Evolutionary conservation across 1,140 invertebrate genomes (phyloP).

Genomic region (Saccostrea cuccullata): DNA sequence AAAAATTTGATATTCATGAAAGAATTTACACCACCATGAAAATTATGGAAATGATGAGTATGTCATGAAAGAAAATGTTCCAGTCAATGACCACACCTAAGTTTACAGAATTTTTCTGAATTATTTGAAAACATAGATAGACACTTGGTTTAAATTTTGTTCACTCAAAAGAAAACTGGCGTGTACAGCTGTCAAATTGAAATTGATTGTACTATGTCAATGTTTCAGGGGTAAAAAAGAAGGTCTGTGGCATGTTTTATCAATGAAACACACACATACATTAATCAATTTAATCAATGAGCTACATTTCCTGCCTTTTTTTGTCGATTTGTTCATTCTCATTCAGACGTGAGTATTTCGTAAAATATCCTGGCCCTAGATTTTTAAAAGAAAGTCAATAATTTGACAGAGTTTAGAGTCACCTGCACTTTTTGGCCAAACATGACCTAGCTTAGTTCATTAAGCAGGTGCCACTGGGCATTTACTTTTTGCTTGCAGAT

Average conservation of each 20-base stretch:
- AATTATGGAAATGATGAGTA: background rate
- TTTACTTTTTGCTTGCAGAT: background rate
- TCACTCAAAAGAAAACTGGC: background rate
- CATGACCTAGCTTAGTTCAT: slow-evolving; percentile 13
- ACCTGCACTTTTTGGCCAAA: background rate
- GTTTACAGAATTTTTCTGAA: background rate
- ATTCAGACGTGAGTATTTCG: background rate
- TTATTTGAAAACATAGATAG: background rate
- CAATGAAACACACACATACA: slow-evolving; percentile 23
- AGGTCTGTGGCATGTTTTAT: background rate
- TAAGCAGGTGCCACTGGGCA: background rate
- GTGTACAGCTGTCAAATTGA: slow-evolving; percentile 19
- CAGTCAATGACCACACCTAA: background rate
- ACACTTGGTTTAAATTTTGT: background rate
- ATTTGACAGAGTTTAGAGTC: background rate
- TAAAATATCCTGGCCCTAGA: background rate
- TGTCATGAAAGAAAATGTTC: slow-evolving; percentile 2
- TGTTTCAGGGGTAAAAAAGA: slow-evolving; percentile 18
- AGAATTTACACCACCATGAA: background rate
- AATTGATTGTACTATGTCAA: slow-evolving; percentile 21
- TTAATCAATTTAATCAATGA: slow-evolving; percentile 28
- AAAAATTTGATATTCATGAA: background rate
- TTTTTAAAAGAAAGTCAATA: background rate
- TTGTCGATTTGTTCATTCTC: slow-evolving; percentile 26
- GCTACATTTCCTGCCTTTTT: slow-evolving; percentile 26